These are phyloP conservation scores for Isotomurus palustris DNA, from an alignment of 2,888 invertebrate species.

Conservation along the genomic window DNA sequence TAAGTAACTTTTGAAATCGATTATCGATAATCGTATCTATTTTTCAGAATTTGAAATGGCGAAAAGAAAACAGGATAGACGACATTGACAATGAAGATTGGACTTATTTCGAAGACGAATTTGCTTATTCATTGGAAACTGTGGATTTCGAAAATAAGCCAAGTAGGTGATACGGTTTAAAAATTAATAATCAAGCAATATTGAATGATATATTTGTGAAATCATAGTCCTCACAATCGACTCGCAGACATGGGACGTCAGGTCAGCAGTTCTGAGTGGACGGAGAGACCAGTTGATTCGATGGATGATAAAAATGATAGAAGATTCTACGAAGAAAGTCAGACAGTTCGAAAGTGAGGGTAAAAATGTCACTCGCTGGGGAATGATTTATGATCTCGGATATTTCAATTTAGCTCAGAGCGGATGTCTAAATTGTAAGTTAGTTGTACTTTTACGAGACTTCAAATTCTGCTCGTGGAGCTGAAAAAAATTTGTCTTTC, in stretches of 20 bases:
- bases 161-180: neutral
- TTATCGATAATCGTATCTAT: no score
- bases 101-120: conserved; percentile 6
- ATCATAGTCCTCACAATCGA: neutral
- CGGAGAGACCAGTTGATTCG: neutral
- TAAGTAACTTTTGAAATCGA: no score
- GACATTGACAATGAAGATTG: conserved; percentile 6
- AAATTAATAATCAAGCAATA: no score
- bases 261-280: neutral
- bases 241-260: neutral
- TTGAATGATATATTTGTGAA: no score
- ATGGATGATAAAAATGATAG: conserved; percentile 6
- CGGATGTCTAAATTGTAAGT: conserved; percentile 8
- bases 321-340: conserved; percentile 2
- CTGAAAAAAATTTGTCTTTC: neutral
- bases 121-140: neutral
- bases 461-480: neutral
- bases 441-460: neutral
- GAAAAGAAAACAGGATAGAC: neutral
- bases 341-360: neutral
- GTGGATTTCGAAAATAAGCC: neutral
- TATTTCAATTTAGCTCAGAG: conserved; percentile 5
- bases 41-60: neutral
- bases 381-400: conserved; percentile 4
- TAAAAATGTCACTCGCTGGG: conserved; percentile 3